Evolutionary conservation across 2,113 vertebrate genomes (phyloP).

Genomic region (Percopsis transmontana): DNA sequence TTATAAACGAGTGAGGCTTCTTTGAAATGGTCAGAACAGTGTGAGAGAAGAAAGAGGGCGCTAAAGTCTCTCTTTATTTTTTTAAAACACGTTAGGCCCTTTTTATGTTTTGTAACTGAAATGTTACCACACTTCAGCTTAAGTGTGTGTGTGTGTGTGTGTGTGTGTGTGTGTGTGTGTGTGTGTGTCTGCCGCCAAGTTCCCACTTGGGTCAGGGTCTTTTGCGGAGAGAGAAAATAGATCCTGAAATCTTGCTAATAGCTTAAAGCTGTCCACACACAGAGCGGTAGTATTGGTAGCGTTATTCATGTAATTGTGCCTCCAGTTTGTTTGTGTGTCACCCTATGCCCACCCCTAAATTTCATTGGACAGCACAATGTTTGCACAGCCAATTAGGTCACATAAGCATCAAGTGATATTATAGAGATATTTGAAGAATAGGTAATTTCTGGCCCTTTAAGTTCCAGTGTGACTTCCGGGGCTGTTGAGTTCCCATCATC

Average conservation of each 20-base stretch:
- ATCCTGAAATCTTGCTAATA: constrained; percentile 67
- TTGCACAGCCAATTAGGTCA: constrained; percentile 62
- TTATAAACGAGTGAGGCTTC: not conserved
- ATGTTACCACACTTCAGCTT: not conserved
- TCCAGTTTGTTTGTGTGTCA: constrained; percentile 75
- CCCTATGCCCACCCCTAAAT: constrained; percentile 55
- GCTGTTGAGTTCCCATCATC: too few species aligned
- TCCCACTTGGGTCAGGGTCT: constrained; percentile 61
- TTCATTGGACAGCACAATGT: constrained; percentile 72
- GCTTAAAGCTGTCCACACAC: constrained; percentile 72
- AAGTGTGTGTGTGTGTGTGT: not conserved
- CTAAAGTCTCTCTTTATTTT: not conserved
- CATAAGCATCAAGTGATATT: constrained; percentile 42
- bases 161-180: not conserved
- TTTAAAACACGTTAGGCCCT: not conserved
- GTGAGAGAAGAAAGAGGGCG: not conserved
- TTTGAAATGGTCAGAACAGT: not conserved
- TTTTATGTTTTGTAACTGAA: not conserved
- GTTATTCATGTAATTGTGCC: constrained; percentile 73
- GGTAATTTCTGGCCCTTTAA: not conserved
- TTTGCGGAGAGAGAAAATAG: constrained; percentile 46
- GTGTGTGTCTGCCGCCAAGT: constrained; percentile 6
- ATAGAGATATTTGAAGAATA: constrained; percentile 18
- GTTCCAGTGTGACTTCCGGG: too few species aligned
- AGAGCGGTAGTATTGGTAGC: constrained; percentile 43